Conservation (phyloP, 2,797 vertebrate genomes). For the Poliocrania exsul region DNA sequence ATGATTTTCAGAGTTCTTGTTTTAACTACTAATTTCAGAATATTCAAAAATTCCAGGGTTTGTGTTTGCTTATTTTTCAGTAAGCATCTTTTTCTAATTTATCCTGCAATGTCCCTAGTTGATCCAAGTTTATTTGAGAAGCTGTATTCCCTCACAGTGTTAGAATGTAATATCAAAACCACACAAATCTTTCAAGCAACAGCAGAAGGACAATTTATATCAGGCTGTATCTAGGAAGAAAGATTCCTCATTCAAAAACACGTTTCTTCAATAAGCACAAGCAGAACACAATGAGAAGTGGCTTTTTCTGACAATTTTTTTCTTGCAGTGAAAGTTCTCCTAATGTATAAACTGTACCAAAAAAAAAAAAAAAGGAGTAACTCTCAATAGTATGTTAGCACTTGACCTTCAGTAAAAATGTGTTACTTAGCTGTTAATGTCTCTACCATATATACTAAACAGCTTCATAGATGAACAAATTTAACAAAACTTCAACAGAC, state of each 20-base stretch:
- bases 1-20: background rate
- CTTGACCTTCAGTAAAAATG: background rate
- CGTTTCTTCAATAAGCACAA: background rate
- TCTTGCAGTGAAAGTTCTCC: background rate
- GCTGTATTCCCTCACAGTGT: background rate
- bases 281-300: background rate
- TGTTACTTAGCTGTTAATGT: background rate
- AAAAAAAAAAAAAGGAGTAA: background rate
- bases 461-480: background rate
- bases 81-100: background rate
- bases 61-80: background rate
- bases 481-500: background rate
- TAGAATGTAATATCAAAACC: background rate
- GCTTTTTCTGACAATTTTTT: background rate
- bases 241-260: slow-evolving; percentile 4
- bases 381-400: background rate
- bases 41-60: background rate
- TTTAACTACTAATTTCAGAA: slow-evolving; percentile 14
- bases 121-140: slow-evolving; percentile 6
- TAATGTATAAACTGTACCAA: background rate
- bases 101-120: background rate
- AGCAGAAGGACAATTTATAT: background rate
- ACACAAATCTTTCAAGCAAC: background rate
- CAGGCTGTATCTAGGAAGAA: background rate
- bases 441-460: background rate